Evolutionary conservation across 2,113 vertebrate genomes (phyloP), one percentile per base, ranked within the genome.

Genomic region (Heliornis fulica): DNA sequence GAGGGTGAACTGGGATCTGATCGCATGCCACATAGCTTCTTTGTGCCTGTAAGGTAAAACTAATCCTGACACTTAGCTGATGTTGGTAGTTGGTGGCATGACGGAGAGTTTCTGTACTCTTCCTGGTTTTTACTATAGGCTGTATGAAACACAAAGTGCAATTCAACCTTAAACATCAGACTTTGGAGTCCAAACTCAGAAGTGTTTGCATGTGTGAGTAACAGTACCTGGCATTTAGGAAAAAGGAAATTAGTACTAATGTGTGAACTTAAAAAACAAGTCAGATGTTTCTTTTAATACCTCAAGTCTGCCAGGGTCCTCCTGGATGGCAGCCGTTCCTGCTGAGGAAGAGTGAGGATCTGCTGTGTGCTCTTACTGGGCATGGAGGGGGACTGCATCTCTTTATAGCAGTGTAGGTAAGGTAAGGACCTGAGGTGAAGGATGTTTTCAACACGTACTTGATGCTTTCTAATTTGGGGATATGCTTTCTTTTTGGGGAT

Each of bases 381-480:
- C 41, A 21, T 0, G 5, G 50, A 57, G n/a, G 54, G 70, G 19
- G 41, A 50, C 36, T 82, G 51, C 56, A 50, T 91, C 60, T 93
- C 20, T 78, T 87, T 16, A 19, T 46, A 79, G 46, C 76, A 94
- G 50, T 64, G 15, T 84, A 13, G 2, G 16, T 38, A 19, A 79
- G 88, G 95, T 57, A 87, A 72, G 76, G 34, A 72, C 91, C 51
- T 92, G 31, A 93, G 87, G 53, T 76, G 88, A 91, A 90, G 88
- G 51, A 74, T 63, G 31, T 87, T 95, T 77, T 71, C 90, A 40
- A 65, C 90, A 78, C 41, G 43, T 50, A 87, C 76, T 84, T 90
- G 91, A 70, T 94, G 89, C 76, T 94, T 95, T 95, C 63, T 87
- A 3, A 93, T 95, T 94, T 93, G 95, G 95, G 95, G 95, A 96